Conservation (phyloP, 2,888 invertebrate species). For the Rhagonycha fulva region DNA sequence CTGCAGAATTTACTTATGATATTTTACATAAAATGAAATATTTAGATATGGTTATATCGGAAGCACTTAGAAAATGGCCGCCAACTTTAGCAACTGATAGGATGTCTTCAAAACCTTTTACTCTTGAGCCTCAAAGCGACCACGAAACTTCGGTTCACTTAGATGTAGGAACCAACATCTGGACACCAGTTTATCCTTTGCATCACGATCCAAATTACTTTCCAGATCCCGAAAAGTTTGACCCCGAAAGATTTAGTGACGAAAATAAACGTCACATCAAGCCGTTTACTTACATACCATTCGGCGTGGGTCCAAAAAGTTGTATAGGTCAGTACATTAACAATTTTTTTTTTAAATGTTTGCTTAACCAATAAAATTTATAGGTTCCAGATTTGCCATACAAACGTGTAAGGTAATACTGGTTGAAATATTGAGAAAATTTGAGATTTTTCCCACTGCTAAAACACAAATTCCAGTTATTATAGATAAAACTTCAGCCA, state of each 20-base stretch:
- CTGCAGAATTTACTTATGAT: not conserved
- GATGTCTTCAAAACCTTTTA: constrained; percentile 32
- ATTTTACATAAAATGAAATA: not conserved
- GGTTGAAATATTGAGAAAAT: constrained; percentile 37
- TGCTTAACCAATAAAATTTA: no score
- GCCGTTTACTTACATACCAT: constrained; percentile 50
- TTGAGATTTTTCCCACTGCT: constrained; percentile 37
- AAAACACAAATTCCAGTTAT: constrained; percentile 41
- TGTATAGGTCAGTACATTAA: constrained; percentile 46
- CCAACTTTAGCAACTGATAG: constrained; percentile 14
- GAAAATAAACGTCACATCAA: constrained; percentile 59
- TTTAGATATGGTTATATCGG: not conserved
- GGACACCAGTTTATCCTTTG: constrained; percentile 39
- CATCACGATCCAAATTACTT: constrained; percentile 42
- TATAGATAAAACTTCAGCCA: constrained; percentile 28
- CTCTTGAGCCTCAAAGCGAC: constrained; percentile 27
- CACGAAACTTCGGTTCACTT: not conserved
- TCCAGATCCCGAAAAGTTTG: constrained; percentile 43
- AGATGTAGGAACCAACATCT: constrained; percentile 16
- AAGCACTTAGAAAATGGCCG: constrained; percentile 41
- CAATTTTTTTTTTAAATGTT: not conserved
- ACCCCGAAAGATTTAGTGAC: constrained; percentile 53
- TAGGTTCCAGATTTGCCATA: not conserved
- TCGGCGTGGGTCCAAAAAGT: constrained; percentile 61
- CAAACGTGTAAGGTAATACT: constrained; percentile 23